Base-by-base conservation (phyloP, 2,113 vertebrate species). In the Cyprichromis sp. region DNA sequence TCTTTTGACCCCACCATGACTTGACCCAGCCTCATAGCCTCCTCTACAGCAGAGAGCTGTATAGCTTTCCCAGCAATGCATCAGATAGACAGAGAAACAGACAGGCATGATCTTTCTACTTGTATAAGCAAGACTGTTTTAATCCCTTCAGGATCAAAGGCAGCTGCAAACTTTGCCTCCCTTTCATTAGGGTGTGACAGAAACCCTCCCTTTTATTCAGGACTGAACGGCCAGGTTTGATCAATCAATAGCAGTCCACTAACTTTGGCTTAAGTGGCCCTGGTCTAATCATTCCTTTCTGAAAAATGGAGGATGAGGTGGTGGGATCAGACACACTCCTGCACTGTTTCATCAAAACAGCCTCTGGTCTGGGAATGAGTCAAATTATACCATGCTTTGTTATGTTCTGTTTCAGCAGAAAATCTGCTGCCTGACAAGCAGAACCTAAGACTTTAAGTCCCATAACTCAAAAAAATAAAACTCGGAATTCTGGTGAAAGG, bases 61-160 rank as follows among this genome's bases (percentile, higher is more conserved):
- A 84, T 24, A 82, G 83, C 29, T 82, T 84, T 83, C 87, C 80
- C 90, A 79, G 80, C 83, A 82, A 81, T 31, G 40, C 80, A 73
- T 86, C 86, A 82, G 68, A 91, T 66, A 84, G 61, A 87, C 52
- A 54, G 79, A 82, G 52, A 86, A 82, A 92, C 71, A 90, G 81
- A 81, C 83, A 89, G 86, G 86, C 59, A 89, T 82, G 91, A 94
- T 94, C 92, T 94, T 93, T 91, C 85, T 92, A 89, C 89, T 89
- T 92, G 91, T 88, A 90, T 91, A 92, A 94, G 92, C 91, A 93
- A 94, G 93, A 92, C 86, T 86, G 78, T 93, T 94, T 95, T 96
- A 96, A 96, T 96, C 95, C 94, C 83, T 81, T 80, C 85, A 87
- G 95, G 96, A 96, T 96, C 95, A 96, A 96, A 97, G 94, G 83